These are phyloP conservation scores for Phlogophora meticulosa DNA, from an alignment of 2,888 invertebrate genomes.

Conservation along the genomic window DNA sequence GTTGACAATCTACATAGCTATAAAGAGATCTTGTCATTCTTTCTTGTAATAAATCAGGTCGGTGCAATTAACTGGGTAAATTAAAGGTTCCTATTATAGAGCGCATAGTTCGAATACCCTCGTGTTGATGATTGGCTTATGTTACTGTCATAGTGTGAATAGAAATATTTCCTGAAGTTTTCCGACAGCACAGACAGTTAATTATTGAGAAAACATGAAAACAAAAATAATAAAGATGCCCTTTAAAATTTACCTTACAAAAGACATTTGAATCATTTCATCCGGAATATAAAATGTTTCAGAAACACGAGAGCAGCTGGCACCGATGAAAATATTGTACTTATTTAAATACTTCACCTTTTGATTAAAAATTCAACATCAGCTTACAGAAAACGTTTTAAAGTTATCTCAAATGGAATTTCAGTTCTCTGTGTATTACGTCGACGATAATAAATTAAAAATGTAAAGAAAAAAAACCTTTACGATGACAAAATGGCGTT, in stretches of 20 bases:
- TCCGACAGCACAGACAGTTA: neutral
- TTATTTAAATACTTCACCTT: neutral
- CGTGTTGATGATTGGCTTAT: slow-evolving; percentile 5
- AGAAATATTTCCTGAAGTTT: neutral
- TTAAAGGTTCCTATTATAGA: neutral
- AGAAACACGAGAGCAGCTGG: neutral
- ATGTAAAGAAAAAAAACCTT: neutral
- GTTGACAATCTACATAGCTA: slow-evolving; percentile 12
- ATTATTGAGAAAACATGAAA: neutral
- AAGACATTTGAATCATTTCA: neutral
- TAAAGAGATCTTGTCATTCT: slow-evolving; percentile 36
- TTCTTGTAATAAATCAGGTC: slow-evolving; percentile 22
- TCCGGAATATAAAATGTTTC: neutral
- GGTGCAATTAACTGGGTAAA: slow-evolving; percentile 18
- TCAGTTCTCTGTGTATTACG: neutral
- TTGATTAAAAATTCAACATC: too few species aligned
- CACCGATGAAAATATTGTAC: neutral
- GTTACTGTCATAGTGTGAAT: neutral
- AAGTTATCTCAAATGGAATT: neutral
- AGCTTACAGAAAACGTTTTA: neutral
- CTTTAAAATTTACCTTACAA: neutral
- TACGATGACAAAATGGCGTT: neutral
- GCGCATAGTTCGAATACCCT: neutral
- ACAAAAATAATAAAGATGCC: too few species aligned
- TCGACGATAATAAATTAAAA: neutral